Evolutionary conservation across 2,888 invertebrate species (phyloP), one percentile per base, ranked within the genome.

Genomic region (Philonicus albiceps): DNA sequence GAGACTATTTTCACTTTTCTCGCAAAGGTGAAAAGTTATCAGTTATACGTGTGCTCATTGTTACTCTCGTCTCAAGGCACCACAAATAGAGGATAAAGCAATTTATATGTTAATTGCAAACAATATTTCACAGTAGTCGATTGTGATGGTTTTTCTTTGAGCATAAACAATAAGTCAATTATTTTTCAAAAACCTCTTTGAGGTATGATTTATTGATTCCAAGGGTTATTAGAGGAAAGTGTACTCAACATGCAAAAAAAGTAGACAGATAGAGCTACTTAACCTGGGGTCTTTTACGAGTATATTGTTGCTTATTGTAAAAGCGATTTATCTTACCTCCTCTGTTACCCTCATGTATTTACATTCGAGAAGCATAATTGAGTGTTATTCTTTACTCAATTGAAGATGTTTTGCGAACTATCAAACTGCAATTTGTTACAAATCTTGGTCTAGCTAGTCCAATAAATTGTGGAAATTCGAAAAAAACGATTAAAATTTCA

Each of bases 91-190:
- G 43, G 43, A 76, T 76, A 19, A 40, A 34, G 40, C 19, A 76
- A 76, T 43, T 40, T 76, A 34, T 34, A 76, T 76, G 37, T 6
- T 76, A 76, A 76, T 76, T 40, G 3, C 22, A 64, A 5, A 2
- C 76, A 43, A 76, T 43, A 76, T 31, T 76, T 76, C 13, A 19
- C 34, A 27, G 64, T 64, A 27, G 64, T 27, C 27, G 8, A 27
- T 64, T 76, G 34, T 76, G n/a, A 2, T 22, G 13, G 22, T 76
- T 40, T 76, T 76, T 22, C 75, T n/a, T 22, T 4, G 34, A 19
- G 43, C 22, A 76, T 37, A 37, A 22, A 76, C 76, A 76, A 76
- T 76, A 22, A 76, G 76, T 34, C 22, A 76, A 76, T 76, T 76
- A 76, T n/a, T 16, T 22, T 27, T 27, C 7, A 64, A 64, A 64